Evolutionary conservation across 92 coral and sea anemone species (phyloP).

Genomic region (Porites evermanni): DNA sequence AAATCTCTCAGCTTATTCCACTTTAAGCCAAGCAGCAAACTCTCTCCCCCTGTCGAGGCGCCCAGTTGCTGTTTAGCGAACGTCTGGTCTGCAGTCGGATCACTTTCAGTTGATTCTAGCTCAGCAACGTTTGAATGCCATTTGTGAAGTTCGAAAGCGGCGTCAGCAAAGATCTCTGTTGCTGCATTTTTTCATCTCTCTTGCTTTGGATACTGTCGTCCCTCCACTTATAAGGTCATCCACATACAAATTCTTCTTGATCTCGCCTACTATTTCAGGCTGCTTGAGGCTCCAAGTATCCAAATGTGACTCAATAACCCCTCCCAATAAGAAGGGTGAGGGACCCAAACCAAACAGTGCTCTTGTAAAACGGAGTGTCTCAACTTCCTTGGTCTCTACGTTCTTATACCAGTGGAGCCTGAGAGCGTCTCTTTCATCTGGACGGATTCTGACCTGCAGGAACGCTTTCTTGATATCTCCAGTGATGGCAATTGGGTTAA

Average conservation of each 20-base stretch:
- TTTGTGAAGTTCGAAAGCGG: background rate
- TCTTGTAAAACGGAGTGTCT: background rate
- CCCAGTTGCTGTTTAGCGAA: no score
- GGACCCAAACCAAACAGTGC: background rate
- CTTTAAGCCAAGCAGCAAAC: background rate
- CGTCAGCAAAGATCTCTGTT: no score
- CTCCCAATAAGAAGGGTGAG: background rate
- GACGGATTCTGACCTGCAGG: no score
- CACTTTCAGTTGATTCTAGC: no score
- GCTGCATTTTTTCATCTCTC: no score
- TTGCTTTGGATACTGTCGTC: no score
- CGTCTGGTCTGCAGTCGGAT: no score
- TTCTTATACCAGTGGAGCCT: background rate
- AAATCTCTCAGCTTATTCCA: no score
- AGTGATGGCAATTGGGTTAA: background rate
- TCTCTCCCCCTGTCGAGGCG: no score
- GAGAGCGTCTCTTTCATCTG: background rate
- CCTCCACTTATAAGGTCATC: background rate
- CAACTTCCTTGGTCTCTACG: background rate
- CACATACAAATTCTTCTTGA: background rate
- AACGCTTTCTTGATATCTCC: background rate
- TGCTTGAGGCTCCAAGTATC: background rate
- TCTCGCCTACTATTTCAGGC: background rate
- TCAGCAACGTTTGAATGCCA: background rate
- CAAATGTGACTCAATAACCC: background rate